A percentile compares a stretch with the other conserved stretches of the same genome.
Evolutionary conservation across 2,797 vertebrate species (phyloP).

Genomic region (Sus cebifrons): DNA sequence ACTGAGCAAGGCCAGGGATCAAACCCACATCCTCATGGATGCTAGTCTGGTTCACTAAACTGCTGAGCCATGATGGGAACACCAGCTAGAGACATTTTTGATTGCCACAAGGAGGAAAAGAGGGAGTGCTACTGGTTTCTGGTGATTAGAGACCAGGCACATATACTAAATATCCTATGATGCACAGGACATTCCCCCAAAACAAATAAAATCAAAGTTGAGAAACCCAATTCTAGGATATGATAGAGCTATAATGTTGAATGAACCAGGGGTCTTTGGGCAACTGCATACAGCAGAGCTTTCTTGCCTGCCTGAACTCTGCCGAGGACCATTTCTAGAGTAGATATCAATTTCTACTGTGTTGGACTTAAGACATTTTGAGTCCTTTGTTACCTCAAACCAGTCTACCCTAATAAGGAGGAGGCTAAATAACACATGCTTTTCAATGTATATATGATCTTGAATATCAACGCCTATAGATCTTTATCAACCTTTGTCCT

Average conservation of each 20-base stretch:
- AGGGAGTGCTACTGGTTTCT: neutral
- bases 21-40: too few relatives aligned
- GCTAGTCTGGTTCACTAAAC: too few relatives aligned
- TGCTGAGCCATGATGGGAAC: too few relatives aligned
- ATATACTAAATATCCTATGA: neutral
- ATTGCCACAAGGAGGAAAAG: neutral
- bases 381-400: constrained; percentile 42
- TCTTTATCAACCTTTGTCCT: neutral
- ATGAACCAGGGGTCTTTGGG: neutral
- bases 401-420: constrained; percentile 40
- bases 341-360: neutral
- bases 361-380: constrained; percentile 8
- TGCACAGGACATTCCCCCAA: neutral
- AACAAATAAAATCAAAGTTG: neutral
- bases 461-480: neutral
- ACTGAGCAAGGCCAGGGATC: too few relatives aligned
- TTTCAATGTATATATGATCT: constrained; percentile 57
- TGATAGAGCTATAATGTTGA: neutral
- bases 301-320: neutral
- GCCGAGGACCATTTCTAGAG: neutral
- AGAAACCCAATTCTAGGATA: neutral
- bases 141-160: neutral
- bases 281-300: neutral
- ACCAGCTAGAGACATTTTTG: neutral
- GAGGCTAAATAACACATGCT: constrained; percentile 12